Conservation (phyloP, 1,140 invertebrate species). For the Diachasmimorpha longicaudata region DNA sequence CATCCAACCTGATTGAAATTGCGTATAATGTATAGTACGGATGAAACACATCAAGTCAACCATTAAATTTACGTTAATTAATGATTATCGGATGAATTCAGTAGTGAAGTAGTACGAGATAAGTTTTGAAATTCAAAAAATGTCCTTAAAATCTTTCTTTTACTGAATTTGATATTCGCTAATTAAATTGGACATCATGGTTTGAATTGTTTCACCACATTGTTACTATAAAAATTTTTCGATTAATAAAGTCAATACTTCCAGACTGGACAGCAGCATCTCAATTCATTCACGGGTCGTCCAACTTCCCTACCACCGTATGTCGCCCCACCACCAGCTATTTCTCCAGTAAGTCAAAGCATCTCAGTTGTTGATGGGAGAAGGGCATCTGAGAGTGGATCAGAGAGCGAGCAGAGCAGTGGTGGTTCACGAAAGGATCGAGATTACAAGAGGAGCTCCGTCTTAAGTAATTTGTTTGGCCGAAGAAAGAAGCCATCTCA, state of each 20-base stretch:
- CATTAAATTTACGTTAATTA: too few species aligned
- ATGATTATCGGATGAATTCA: too few species aligned
- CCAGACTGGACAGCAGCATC: constrained; percentile 44
- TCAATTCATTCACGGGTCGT: constrained; percentile 54
- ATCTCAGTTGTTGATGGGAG: constrained; percentile 49
- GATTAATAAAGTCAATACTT: constrained; percentile 20
- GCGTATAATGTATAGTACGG: too few species aligned
- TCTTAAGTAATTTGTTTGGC: constrained; percentile 60
- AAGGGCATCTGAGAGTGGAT: constrained; percentile 60
- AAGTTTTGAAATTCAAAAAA: too few species aligned
- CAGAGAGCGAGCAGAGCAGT: constrained; percentile 60
- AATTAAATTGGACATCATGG: too few species aligned
- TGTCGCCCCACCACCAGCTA: constrained; percentile 55
- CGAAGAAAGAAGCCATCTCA: constrained; percentile 59
- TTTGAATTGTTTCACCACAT: too few species aligned
- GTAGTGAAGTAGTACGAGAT: too few species aligned
- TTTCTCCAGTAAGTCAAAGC: constrained; percentile 42
- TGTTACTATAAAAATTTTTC: not conserved
- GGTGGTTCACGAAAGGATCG: constrained; percentile 53
- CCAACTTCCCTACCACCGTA: constrained; percentile 60
- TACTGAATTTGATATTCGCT: too few species aligned
- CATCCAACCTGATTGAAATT: not conserved
- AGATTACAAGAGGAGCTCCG: constrained; percentile 59
- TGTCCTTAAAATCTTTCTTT: too few species aligned
- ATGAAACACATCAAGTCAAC: too few species aligned